These are phyloP conservation scores for Podocnemis expansa DNA, from an alignment of 2,113 vertebrate species.

Conservation along the genomic window DNA sequence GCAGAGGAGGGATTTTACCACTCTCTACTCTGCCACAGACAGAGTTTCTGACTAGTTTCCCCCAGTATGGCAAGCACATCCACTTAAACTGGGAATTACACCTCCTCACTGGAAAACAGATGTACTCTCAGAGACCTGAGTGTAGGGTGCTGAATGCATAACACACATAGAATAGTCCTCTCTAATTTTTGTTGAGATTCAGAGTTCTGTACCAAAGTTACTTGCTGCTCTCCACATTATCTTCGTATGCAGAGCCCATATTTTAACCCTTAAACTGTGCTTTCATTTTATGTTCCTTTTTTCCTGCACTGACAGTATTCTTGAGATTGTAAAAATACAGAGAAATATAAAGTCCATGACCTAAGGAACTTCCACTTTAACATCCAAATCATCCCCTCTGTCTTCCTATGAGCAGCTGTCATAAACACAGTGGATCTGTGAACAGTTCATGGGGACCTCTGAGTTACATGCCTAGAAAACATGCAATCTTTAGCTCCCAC, in stretches of 20 bases:
- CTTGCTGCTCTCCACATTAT: not conserved
- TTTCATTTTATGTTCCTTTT: not conserved
- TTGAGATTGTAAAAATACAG: not conserved
- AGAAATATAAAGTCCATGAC: fast-evolving
- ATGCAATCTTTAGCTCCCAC: conserved; percentile 26
- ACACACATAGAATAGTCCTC: not conserved
- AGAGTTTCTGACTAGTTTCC: not conserved
- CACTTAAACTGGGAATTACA: not conserved
- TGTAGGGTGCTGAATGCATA: not conserved
- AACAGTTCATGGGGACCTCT: not conserved
- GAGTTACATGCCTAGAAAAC: conserved; percentile 37
- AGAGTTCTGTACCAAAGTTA: not conserved
- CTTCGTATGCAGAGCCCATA: not conserved
- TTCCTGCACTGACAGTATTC: not conserved
- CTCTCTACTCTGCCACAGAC: not conserved
- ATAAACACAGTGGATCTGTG: not conserved
- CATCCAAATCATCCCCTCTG: not conserved
- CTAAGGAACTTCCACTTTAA: not conserved
- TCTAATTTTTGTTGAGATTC: not conserved
- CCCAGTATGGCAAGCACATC: not conserved
- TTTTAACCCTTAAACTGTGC: not conserved
- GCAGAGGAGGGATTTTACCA: too few relatives aligned
- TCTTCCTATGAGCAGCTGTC: not conserved
- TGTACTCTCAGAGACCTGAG: not conserved
- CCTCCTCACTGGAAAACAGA: not conserved